Percentiles rank a stretch among this genome's conserved stretches.
Evolutionary conservation across 2,797 vertebrate species (phyloP).

Genomic region (Clarias fuscus): DNA sequence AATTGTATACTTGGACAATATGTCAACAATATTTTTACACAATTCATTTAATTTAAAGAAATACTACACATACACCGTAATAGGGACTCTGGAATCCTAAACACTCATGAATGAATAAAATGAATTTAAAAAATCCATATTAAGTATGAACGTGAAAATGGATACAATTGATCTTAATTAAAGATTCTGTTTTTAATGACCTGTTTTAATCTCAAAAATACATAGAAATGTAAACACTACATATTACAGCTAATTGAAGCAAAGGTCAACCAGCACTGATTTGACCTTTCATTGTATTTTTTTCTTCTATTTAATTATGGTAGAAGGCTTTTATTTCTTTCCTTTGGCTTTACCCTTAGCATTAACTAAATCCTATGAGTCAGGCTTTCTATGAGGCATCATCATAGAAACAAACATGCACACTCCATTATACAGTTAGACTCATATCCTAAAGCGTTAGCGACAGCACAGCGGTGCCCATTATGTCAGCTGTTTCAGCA

Average conservation of each 20-base stretch:
- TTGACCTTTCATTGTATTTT: neutral
- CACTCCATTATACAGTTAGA: conserved; percentile 30
- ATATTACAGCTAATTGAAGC: neutral
- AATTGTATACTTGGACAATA: neutral
- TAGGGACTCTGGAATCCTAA: neutral
- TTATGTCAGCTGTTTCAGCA: conserved; percentile 31
- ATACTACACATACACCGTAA: neutral
- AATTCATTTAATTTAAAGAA: neutral
- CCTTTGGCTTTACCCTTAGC: conserved; percentile 2
- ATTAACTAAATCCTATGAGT: neutral
- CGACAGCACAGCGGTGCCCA: conserved; percentile 18
- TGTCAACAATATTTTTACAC: neutral
- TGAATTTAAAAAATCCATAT: neutral
- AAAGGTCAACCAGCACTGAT: neutral
- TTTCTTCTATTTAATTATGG: neutral
- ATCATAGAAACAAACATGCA: conserved; percentile 14
- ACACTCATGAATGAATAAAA: neutral
- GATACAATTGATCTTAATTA: neutral
- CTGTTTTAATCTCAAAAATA: neutral
- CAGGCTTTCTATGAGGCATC: neutral
- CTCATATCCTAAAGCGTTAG: conserved; percentile 38
- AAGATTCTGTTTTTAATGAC: neutral
- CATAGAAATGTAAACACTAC: neutral
- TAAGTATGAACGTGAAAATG: neutral
- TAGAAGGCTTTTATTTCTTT: neutral